A percentile compares a stretch with the other conserved stretches of the same genome.
These are phyloP conservation scores for Phylloscopus whistleri DNA, from an alignment of 2,113 vertebrate genomes.

Conservation along the genomic window DNA sequence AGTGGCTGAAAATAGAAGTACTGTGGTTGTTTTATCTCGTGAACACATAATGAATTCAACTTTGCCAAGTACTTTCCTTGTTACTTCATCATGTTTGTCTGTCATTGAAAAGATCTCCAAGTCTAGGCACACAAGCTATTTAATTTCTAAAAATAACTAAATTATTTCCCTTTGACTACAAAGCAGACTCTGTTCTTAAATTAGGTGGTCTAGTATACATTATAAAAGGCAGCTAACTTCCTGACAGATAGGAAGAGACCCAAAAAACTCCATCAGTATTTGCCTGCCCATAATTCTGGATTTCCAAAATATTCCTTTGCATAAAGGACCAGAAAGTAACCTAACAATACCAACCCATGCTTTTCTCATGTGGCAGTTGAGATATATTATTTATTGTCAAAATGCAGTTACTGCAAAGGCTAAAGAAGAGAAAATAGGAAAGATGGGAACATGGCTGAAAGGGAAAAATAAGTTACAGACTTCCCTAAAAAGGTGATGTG, in stretches of 20 bases:
- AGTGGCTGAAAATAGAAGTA: slow-evolving; percentile 18
- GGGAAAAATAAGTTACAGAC: not conserved
- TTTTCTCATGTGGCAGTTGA: not conserved
- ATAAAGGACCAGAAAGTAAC: not conserved
- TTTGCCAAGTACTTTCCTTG: not conserved
- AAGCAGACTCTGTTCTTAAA: not conserved
- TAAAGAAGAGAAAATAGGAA: not conserved
- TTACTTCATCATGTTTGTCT: not conserved
- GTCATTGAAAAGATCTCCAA: not conserved
- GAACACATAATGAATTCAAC: not conserved
- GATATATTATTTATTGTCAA: not conserved
- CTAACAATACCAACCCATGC: not conserved
- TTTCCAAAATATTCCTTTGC: not conserved
- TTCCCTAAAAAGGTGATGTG: not conserved
- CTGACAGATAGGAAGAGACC: not conserved
- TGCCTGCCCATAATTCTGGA: not conserved
- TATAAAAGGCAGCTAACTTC: not conserved
- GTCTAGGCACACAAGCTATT: not conserved
- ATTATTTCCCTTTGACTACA: not conserved
- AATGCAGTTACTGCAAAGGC: not conserved
- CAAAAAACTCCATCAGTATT: not conserved
- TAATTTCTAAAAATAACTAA: not conserved
- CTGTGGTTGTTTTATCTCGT: not conserved
- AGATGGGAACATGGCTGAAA: not conserved
- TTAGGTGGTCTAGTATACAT: not conserved